Conservation (phyloP, 2,797 vertebrate species). For the Malurus leucopterus region DNA sequence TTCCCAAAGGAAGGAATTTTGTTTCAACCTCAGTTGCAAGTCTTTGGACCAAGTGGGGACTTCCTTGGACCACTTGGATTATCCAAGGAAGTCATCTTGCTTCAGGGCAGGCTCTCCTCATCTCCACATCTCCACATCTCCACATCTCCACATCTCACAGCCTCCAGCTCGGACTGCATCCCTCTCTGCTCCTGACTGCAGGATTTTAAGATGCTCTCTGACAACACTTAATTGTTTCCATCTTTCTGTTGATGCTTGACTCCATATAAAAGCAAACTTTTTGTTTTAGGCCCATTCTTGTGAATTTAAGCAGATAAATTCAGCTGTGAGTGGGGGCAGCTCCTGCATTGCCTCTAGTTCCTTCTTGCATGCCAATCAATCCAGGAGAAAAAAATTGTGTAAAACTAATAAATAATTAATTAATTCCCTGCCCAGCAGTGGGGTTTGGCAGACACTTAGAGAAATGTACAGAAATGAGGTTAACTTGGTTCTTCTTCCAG, state of each 20-base stretch:
- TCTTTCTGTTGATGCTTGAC: neutral
- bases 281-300: rapidly evolving
- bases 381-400: neutral
- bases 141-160: no score
- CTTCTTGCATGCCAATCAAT: neutral
- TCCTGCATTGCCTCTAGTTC: neutral
- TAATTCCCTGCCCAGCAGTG: neutral
- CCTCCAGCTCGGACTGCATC: neutral
- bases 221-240: neutral
- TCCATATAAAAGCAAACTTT: neutral
- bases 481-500: neutral
- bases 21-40: neutral
- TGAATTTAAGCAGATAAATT: neutral
- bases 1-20: neutral
- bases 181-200: neutral
- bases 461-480: neutral
- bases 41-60: neutral
- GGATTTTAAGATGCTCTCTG: neutral
- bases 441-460: neutral
- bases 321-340: neutral
- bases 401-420: neutral
- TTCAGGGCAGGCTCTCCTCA: neutral
- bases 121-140: no score
- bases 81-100: neutral
- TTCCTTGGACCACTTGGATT: neutral